phyloP scores from a whole-genome alignment of 2,113 vertebrate species.

The Corvus hawaiiensis region DNA sequence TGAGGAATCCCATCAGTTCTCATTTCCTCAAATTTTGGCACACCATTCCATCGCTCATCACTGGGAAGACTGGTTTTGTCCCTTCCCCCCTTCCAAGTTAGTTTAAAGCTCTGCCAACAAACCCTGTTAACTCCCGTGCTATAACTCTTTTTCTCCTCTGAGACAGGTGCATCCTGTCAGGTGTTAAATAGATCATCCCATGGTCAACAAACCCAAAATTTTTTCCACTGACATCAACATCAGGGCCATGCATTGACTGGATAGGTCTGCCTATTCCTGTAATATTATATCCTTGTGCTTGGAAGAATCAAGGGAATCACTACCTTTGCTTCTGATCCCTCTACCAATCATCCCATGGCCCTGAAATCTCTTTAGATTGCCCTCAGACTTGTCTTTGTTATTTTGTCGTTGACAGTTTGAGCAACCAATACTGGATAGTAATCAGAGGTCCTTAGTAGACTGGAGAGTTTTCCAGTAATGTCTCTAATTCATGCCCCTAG shows the following conservation, averaged over 20 bases:
- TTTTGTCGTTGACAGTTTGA: accelerated
- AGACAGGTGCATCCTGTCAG: neutral
- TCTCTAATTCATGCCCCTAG: neutral
- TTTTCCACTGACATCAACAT: neutral
- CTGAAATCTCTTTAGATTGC: neutral
- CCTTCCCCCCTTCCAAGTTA: neutral
- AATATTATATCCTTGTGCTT: neutral
- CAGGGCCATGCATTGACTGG: neutral
- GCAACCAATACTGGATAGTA: neutral
- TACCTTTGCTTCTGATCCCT: neutral
- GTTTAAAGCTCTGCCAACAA: neutral
- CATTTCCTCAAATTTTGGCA: neutral
- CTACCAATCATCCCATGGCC: no score
- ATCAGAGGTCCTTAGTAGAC: neutral
- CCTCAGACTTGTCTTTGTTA: neutral
- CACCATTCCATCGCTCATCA: no score
- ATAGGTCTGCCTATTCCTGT: neutral
- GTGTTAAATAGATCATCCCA: neutral
- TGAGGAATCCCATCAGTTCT: neutral
- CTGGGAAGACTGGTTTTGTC: neutral
- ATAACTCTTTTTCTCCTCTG: neutral
- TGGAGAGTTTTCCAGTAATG: neutral
- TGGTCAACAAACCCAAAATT: neutral
- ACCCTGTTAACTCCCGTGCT: no score
- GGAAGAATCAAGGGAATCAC: neutral